These are phyloP conservation scores for Cecropterus lyciades DNA, from an alignment of 1,140 invertebrate genomes.

Conservation along the genomic window DNA sequence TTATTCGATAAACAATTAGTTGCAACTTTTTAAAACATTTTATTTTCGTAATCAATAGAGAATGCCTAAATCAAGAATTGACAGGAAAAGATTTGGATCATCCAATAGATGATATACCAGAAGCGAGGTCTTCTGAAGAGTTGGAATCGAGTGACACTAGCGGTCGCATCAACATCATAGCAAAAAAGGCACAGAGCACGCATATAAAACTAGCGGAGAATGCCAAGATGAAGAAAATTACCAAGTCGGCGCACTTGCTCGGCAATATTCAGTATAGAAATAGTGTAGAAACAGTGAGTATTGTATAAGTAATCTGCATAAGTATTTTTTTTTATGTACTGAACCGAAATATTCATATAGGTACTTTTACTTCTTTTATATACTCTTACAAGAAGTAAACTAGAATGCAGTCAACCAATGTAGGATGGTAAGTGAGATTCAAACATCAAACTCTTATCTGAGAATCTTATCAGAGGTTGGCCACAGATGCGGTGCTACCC, in stretches of 20 bases:
- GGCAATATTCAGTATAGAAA: constrained; percentile 45
- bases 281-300: constrained; percentile 46
- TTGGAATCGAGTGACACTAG: constrained; percentile 39
- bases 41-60: constrained; percentile 28
- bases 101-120: constrained; percentile 32
- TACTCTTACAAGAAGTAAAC: too few species aligned
- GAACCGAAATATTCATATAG: too few species aligned
- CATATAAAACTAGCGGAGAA: constrained; percentile 56
- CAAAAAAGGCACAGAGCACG: constrained; percentile 72
- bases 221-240: constrained; percentile 58
- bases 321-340: too few species aligned
- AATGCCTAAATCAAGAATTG: constrained; percentile 46
- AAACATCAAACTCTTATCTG: too few species aligned
- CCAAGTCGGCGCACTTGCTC: constrained; percentile 69
- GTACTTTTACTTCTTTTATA: too few species aligned
- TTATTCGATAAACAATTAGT: too few species aligned
- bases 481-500: too few species aligned
- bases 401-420: too few species aligned
- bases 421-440: too few species aligned
- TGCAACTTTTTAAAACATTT: not conserved
- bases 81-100: constrained; percentile 30
- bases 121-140: constrained; percentile 40
- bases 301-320: too few species aligned
- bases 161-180: constrained; percentile 48
- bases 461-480: too few species aligned